These are phyloP conservation scores for Hippolais icterina DNA, from an alignment of 2,113 vertebrate genomes.

Conservation along the genomic window DNA sequence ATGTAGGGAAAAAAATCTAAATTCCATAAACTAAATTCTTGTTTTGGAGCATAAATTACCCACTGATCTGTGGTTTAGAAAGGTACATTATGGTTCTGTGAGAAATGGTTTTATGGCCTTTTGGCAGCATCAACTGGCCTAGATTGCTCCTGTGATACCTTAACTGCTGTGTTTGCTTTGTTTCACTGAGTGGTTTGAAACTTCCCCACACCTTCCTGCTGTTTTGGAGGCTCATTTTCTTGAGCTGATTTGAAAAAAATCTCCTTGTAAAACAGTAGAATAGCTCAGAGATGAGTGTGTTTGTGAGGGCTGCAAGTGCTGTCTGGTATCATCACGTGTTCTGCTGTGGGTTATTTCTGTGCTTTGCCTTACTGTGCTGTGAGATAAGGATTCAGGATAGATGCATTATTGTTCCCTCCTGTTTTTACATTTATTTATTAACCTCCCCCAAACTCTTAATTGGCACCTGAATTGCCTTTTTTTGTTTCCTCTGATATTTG, in stretches of 20 bases:
- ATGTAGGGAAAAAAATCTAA: background rate
- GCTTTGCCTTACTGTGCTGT: background rate
- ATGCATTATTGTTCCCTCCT: background rate
- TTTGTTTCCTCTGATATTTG: background rate
- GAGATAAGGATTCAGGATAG: background rate
- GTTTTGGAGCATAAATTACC: background rate
- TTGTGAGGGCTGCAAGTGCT: background rate
- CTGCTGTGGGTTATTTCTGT: background rate
- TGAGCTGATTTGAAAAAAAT: background rate
- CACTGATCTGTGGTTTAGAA: background rate
- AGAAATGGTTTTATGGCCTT: background rate
- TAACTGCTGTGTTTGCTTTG: background rate
- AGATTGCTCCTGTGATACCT: background rate
- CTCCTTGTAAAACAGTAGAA: background rate
- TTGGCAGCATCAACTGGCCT: background rate
- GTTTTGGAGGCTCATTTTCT: background rate
- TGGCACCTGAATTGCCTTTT: background rate
- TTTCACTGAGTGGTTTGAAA: background rate
- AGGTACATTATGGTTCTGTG: background rate
- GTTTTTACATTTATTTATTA: background rate
- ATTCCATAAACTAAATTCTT: background rate
- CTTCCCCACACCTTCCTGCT: background rate
- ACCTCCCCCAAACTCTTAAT: background rate
- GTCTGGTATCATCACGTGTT: background rate
- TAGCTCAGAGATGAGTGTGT: background rate